Evolutionary conservation across 2,113 vertebrate species (phyloP).

Genomic region (Percina caprodes): DNA sequence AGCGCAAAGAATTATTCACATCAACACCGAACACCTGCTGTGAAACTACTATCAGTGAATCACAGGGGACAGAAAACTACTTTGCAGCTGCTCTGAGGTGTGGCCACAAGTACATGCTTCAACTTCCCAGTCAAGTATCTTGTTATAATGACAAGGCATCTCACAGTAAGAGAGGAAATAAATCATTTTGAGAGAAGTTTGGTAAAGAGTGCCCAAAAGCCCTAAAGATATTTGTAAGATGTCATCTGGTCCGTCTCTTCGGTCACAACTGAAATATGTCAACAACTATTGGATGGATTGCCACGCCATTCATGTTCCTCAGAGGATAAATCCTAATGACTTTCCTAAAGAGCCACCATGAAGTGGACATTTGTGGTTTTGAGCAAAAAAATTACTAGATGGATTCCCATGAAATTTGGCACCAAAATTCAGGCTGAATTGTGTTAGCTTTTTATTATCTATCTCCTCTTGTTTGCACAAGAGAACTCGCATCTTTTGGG

Average conservation of each 20-base stretch:
- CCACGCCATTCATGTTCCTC: too few species aligned
- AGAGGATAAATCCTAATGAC: not conserved
- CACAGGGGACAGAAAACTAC: constrained; percentile 14
- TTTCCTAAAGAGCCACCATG: not conserved
- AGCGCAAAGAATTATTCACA: constrained; percentile 5
- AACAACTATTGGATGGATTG: too few species aligned
- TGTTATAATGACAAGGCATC: not conserved
- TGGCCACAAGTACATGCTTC: not conserved
- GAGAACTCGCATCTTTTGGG: too few species aligned
- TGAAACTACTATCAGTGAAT: constrained; percentile 20
- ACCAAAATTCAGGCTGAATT: not conserved
- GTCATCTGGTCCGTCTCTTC: not conserved
- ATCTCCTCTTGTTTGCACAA: too few species aligned
- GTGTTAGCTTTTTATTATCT: too few species aligned
- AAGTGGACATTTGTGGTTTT: not conserved
- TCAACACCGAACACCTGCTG: constrained; percentile 10
- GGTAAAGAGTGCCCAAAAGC: not conserved
- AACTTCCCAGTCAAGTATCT: not conserved
- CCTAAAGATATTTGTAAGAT: not conserved
- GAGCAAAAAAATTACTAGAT: not conserved
- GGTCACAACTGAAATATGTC: not conserved
- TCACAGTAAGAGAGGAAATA: not conserved
- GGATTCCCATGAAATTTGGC: not conserved
- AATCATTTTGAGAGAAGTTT: not conserved
- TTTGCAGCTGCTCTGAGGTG: constrained; percentile 37